phyloP scores from a whole-genome alignment of 2,113 vertebrate species.

The Muntiacus muntjak region DNA sequence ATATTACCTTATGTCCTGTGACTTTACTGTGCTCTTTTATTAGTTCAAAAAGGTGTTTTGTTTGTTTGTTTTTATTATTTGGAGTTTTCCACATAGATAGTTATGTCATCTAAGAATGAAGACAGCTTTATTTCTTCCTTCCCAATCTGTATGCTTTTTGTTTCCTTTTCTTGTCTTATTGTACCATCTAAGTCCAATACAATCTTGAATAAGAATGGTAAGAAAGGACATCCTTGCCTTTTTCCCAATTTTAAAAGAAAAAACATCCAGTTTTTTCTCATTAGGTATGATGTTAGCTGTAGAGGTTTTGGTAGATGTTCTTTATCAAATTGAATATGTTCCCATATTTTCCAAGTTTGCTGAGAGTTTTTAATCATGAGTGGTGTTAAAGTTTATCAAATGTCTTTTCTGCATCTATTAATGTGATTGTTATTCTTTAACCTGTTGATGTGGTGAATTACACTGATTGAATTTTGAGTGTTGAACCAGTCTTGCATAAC shows the following conservation, averaged over 20 bases:
- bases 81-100: background rate
- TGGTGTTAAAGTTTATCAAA: background rate
- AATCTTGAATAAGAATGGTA: background rate
- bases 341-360: background rate
- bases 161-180: background rate
- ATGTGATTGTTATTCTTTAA: background rate
- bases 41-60: background rate
- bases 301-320: background rate
- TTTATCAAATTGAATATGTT: background rate
- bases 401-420: background rate
- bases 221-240: background rate
- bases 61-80: background rate
- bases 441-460: background rate
- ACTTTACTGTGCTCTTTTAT: background rate
- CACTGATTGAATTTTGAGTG: background rate
- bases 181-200: background rate
- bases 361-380: background rate
- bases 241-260: background rate
- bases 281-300: background rate
- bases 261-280: background rate
- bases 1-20: background rate
- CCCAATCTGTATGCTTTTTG: background rate
- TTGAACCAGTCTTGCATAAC: background rate
- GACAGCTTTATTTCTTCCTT: background rate
- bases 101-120: background rate